Evolutionary conservation across 37 sponge, comb jelly and placozoan species (phyloP).

Genomic region (Geodia barretti): DNA sequence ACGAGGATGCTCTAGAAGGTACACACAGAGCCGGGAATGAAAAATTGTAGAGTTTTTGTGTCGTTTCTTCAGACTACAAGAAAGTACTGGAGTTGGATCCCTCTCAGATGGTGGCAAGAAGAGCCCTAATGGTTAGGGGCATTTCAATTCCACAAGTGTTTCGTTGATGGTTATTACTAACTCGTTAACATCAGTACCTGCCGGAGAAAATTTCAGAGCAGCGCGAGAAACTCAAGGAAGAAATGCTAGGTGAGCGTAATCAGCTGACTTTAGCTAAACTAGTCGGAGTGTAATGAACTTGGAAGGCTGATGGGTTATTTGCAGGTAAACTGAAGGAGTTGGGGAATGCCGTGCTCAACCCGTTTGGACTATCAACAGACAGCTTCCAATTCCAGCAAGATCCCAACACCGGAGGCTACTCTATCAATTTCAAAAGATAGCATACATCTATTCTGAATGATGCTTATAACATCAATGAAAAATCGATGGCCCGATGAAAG

Average conservation of each 20-base stretch:
- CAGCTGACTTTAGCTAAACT: neutral
- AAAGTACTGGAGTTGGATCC: constrained; percentile 75
- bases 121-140: constrained; percentile 72
- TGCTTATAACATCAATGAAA: no score
- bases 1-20: constrained; percentile 90
- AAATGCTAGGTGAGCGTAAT: constrained; percentile 88
- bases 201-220: constrained; percentile 90
- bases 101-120: constrained; percentile 43
- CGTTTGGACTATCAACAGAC: constrained; percentile 94
- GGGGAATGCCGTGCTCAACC: constrained; percentile 90
- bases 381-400: constrained; percentile 94
- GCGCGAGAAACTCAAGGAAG: constrained; percentile 93
- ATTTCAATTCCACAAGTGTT: no score
- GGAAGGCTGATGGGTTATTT: neutral
- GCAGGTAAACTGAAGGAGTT: constrained; percentile 93
- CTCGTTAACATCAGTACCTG: constrained; percentile 71
- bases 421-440: constrained; percentile 85
- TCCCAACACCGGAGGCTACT: constrained; percentile 92
- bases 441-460: no score
- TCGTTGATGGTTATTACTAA: no score
- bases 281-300: neutral
- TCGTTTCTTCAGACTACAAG: constrained; percentile 73
- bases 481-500: no score
- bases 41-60: neutral
- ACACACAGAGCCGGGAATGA: neutral